Conservation (phyloP, 2,888 invertebrate genomes). For the Drosophila pegasa region DNA sequence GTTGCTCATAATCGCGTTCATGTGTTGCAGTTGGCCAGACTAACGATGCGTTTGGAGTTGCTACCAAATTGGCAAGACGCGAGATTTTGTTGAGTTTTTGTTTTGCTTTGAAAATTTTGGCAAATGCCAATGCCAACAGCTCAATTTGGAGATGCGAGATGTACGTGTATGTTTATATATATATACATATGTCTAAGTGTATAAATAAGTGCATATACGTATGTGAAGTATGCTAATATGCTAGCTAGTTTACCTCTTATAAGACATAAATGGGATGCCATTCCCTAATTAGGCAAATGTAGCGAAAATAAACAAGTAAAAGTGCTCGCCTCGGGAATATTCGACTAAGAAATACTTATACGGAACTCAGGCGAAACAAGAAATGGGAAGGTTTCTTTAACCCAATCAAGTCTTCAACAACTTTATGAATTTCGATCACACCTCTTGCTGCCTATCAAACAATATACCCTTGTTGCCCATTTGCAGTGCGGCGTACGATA, state of each 20-base stretch:
- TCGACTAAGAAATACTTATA: background rate
- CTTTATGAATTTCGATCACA: no score
- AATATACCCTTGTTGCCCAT: background rate
- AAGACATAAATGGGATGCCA: conserved; percentile 71
- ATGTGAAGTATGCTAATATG: conserved; percentile 56
- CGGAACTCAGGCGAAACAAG: no score
- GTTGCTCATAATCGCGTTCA: conserved; percentile 23
- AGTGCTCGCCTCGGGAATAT: background rate
- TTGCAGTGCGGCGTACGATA: background rate
- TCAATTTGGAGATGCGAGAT: conserved; percentile 43
- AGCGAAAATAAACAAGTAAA: conserved; percentile 17
- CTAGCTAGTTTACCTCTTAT: conserved; percentile 68
- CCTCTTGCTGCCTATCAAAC: background rate
- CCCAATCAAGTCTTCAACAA: no score
- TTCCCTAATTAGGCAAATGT: conserved; percentile 27
- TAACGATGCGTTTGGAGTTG: conserved; percentile 48
- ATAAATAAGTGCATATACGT: conserved; percentile 2
- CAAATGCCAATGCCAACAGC: conserved; percentile 49
- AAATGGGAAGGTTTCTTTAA: no score
- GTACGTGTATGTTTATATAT: background rate
- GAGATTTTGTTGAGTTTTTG: background rate
- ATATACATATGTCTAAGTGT: background rate
- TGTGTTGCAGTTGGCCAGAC: conserved; percentile 38
- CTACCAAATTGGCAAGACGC: conserved; percentile 46
- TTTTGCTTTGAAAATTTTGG: conserved; percentile 36